Conservation (phyloP, 2,113 vertebrate species). For the Drymodes brunneopygia region DNA sequence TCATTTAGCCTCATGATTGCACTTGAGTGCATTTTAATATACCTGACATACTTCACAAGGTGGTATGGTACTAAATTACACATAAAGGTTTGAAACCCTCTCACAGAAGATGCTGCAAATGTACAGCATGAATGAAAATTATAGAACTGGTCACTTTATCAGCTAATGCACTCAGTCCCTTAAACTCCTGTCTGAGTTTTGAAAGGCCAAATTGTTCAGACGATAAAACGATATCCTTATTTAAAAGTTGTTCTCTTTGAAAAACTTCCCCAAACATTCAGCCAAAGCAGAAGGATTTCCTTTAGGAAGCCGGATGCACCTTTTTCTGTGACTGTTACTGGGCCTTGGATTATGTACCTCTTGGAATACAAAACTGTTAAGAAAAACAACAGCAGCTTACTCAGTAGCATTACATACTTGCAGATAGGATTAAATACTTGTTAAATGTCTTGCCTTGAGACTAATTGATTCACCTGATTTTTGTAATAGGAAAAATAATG, state of each 20-base stretch:
- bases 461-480: not conserved
- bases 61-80: not conserved
- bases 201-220: not conserved
- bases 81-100: not conserved
- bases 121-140: not conserved
- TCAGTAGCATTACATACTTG: not conserved
- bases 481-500: not conserved
- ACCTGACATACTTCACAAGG: not conserved
- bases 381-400: not conserved
- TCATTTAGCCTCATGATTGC: not conserved
- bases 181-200: not conserved
- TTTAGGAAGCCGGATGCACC: constrained; percentile 56
- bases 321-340: constrained; percentile 20
- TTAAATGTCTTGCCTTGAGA: not conserved
- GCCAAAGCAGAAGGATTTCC: constrained; percentile 56
- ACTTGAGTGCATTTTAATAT: not conserved
- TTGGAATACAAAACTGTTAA: not conserved
- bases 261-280: constrained; percentile 7
- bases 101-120: not conserved
- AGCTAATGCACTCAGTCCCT: not conserved
- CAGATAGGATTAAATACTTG: not conserved
- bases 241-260: constrained; percentile 30
- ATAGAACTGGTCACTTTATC: not conserved
- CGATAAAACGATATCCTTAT: not conserved
- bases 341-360: not conserved